phyloP scores from a whole-genome alignment of 1,140 invertebrate species.

The Vollenhovia emeryi region DNA sequence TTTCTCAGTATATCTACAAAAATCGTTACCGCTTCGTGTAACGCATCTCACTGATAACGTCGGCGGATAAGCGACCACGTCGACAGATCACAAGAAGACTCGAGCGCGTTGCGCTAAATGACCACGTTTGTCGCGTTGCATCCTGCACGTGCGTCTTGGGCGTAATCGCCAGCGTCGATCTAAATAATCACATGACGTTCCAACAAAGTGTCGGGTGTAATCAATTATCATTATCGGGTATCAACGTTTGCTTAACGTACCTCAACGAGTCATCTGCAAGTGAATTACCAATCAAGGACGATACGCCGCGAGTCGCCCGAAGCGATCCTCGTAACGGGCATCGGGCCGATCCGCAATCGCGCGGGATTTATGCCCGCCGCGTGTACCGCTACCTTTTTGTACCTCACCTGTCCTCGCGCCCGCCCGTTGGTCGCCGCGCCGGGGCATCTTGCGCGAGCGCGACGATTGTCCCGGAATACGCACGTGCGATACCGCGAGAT shows the following conservation, averaged over 20 bases:
- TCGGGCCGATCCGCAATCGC: conserved; percentile 43
- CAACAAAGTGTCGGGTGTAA: neutral
- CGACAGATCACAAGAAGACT: neutral
- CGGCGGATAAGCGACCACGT: neutral
- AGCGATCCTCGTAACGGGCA: conserved; percentile 15
- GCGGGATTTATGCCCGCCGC: conserved; percentile 27
- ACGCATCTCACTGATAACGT: neutral
- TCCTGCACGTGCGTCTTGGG: neutral
- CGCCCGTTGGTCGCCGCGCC: conserved; percentile 7
- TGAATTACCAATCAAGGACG: neutral
- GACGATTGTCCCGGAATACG: neutral
- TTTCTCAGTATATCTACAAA: neutral
- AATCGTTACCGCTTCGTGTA: neutral
- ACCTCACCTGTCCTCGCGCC: conserved; percentile 14
- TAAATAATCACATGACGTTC: neutral
- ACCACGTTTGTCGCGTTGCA: neutral
- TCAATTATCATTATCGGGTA: conserved; percentile 38
- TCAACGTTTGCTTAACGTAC: neutral
- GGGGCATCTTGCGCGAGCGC: neutral
- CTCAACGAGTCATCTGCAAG: conserved; percentile 1
- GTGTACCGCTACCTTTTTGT: neutral
- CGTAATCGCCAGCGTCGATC: conserved; percentile 10
- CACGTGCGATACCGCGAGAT: conserved; percentile 58
- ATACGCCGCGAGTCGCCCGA: neutral
- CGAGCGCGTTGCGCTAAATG: neutral